These are phyloP conservation scores for Drosophila affinis DNA, from an alignment of 2,888 invertebrate species.

Conservation along the genomic window DNA sequence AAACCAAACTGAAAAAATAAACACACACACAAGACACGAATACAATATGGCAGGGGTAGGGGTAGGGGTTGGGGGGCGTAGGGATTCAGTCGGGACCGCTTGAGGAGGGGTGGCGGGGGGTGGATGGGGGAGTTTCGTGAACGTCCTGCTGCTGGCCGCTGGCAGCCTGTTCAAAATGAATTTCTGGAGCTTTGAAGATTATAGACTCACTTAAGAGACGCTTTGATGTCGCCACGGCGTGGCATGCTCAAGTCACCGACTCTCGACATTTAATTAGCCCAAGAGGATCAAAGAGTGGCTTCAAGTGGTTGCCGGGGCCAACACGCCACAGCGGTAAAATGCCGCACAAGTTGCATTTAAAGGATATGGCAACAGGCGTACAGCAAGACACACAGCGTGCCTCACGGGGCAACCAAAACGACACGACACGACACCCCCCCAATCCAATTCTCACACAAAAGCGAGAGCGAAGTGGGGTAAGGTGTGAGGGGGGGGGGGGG, in stretches of 20 bases:
- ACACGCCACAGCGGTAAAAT: slow-evolving; percentile 23
- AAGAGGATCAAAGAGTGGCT: slow-evolving; percentile 73
- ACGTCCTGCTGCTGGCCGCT: slow-evolving; percentile 49
- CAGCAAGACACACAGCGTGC: slow-evolving; percentile 52
- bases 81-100: slow-evolving; percentile 7
- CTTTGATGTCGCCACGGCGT: slow-evolving; percentile 76
- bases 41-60: slow-evolving; percentile 6
- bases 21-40: slow-evolving; percentile 21
- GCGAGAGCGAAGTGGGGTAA: background rate
- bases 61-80: background rate
- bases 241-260: slow-evolving; percentile 58
- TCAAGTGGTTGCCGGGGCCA: slow-evolving; percentile 31
- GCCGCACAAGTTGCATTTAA: slow-evolving; percentile 81
- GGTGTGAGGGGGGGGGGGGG: too few species aligned
- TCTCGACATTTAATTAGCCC: slow-evolving; percentile 58
- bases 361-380: slow-evolving; percentile 81
- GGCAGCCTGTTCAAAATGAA: slow-evolving; percentile 80
- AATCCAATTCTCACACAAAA: slow-evolving; percentile 8
- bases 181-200: slow-evolving; percentile 83
- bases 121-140: slow-evolving; percentile 41
- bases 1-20: slow-evolving; percentile 36
- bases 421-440: background rate
- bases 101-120: background rate
- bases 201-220: slow-evolving; percentile 76
- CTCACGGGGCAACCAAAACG: slow-evolving; percentile 13